These are phyloP conservation scores for Drosophila barbarae DNA, from an alignment of 2,888 invertebrate genomes.

Conservation along the genomic window DNA sequence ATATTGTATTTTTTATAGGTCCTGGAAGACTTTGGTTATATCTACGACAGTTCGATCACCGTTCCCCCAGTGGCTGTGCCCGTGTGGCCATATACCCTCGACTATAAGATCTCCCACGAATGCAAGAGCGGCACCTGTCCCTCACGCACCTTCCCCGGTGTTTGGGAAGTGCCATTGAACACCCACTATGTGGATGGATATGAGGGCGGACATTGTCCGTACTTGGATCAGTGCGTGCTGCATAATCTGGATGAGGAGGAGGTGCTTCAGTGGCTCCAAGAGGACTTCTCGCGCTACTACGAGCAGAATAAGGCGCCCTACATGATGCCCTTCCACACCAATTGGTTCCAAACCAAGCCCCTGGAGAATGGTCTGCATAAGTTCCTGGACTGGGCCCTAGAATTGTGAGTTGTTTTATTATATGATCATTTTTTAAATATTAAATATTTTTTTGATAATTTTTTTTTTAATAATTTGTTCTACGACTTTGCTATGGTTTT, in stretches of 20 bases:
- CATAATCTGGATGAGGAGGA: constrained; percentile 90
- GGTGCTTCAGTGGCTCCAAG: constrained; percentile 92
- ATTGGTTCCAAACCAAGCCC: constrained; percentile 95
- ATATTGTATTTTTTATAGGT: constrained; percentile 81
- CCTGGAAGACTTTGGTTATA: constrained; percentile 93
- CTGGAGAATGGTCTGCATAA: constrained; percentile 90
- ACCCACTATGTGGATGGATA: constrained; percentile 92
- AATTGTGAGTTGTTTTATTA: constrained; percentile 82
- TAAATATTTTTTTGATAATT: neutral
- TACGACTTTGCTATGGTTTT: neutral
- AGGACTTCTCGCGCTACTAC: constrained; percentile 91
- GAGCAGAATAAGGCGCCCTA: constrained; percentile 94
- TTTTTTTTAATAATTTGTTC: neutral
- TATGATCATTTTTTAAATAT: too few species aligned
- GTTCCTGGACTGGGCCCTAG: constrained; percentile 90
- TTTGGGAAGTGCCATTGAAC: constrained; percentile 96
- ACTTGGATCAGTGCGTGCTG: constrained; percentile 94
- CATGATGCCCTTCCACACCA: constrained; percentile 97
- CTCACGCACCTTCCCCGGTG: constrained; percentile 92
- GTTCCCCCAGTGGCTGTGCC: constrained; percentile 89
- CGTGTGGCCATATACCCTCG: constrained; percentile 96
- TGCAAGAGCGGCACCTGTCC: constrained; percentile 96
- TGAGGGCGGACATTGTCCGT: constrained; percentile 95
- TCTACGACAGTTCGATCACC: constrained; percentile 95
- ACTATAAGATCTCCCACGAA: constrained; percentile 95